phyloP scores from a whole-genome alignment of 2,797 vertebrate species.

The Mus spretus region DNA sequence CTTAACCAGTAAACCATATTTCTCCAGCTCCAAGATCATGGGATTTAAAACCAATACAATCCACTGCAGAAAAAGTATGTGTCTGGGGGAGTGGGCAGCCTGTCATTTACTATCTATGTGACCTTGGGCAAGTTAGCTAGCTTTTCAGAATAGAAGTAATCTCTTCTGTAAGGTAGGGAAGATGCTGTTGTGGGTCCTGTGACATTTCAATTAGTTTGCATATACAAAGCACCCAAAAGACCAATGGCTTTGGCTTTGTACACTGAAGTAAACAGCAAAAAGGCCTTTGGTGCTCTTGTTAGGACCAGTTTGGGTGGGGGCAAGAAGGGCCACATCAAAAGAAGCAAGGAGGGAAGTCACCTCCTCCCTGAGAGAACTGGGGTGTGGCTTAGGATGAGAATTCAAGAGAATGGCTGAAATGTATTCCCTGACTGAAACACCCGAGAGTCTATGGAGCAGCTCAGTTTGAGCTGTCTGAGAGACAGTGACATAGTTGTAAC shows the following conservation, averaged over 20 bases:
- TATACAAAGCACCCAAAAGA: background rate
- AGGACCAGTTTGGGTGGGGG: background rate
- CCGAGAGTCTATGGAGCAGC: background rate
- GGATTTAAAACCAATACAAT: background rate
- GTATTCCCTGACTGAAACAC: conserved; percentile 12
- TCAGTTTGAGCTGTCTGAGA: conserved; percentile 57
- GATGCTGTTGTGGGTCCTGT: background rate
- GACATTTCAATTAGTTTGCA: background rate
- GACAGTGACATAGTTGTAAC: background rate
- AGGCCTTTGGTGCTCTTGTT: conserved; percentile 18
- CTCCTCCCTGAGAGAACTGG: background rate
- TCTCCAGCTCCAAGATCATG: background rate
- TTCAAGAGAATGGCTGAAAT: background rate
- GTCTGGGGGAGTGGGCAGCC: background rate
- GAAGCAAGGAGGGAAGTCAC: background rate
- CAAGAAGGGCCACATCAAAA: background rate
- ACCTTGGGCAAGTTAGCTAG: background rate
- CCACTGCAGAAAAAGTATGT: too few relatives aligned
- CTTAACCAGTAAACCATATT: background rate
- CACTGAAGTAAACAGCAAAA: background rate
- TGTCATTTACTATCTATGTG: background rate
- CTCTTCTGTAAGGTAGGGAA: background rate
- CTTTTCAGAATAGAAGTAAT: background rate
- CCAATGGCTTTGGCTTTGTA: background rate
- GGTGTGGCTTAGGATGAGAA: background rate